A percentile compares a stretch with the other conserved stretches of the same genome.
These are phyloP conservation scores for Eupithecia tripunctaria DNA, from an alignment of 2,888 invertebrate species.

Conservation along the genomic window DNA sequence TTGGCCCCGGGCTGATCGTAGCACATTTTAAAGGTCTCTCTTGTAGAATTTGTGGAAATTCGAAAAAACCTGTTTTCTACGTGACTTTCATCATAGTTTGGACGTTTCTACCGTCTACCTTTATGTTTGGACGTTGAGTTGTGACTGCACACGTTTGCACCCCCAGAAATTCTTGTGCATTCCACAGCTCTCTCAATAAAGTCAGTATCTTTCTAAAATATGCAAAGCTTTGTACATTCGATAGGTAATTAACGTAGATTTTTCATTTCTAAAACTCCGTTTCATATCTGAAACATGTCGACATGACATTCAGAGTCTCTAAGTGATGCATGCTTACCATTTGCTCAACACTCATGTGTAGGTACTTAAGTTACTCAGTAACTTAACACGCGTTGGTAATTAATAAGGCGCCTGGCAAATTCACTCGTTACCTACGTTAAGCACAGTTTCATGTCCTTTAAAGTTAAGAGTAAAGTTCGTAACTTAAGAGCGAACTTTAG, in stretches of 20 bases:
- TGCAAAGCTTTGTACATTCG: background rate
- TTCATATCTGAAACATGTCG: background rate
- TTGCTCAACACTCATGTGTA: background rate
- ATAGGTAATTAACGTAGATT: background rate
- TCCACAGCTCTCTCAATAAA: background rate
- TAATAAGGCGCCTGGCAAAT: constrained; percentile 45
- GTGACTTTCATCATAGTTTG: constrained; percentile 4
- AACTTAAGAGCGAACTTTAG: constrained; percentile 49
- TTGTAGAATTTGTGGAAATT: background rate
- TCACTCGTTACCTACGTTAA: constrained; percentile 46
- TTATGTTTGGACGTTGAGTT: constrained; percentile 24
- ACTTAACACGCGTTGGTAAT: constrained; percentile 40
- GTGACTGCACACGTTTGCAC: constrained; percentile 17
- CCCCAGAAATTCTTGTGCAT: constrained; percentile 13
- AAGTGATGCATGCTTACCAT: constrained; percentile 1
- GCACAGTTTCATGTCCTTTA: constrained; percentile 49
- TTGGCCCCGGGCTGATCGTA: background rate
- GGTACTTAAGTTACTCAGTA: constrained; percentile 22
- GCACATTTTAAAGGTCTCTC: background rate
- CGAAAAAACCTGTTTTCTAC: constrained; percentile 5
- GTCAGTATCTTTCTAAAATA: background rate
- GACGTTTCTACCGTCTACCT: constrained; percentile 17
- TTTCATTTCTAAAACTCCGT: background rate
- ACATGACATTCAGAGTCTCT: background rate
- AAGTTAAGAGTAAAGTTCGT: constrained; percentile 47